Base-by-base conservation (phyloP, 2,797 vertebrate species). In the Nothura maculosa region DNA sequence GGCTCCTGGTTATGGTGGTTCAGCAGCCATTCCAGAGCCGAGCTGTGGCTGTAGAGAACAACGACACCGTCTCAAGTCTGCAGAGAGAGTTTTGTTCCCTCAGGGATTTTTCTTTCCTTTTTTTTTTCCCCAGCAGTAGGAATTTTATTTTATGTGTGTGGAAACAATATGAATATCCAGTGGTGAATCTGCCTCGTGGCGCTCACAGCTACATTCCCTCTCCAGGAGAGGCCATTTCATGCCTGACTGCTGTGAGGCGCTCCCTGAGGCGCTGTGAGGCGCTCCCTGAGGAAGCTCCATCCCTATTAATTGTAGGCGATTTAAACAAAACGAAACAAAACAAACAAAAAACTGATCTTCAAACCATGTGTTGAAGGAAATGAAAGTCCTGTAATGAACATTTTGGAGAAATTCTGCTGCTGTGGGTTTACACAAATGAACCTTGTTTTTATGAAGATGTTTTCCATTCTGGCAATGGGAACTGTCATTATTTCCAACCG, bases 351-450 rank as follows among this genome's bases (percentile, higher is more conserved):
- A 34, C 25, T 66, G 73, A 12, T 47, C 70, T 22, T 57, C 62
- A 77, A 70, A 34, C 10, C 42, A 24, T 1, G 9, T 27, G 32
- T 30, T 76, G 27, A 83, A 74, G 61, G 82, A 57, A 79, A 72
- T 48, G 47, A 48, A 48, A 24, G 22, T 24, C 22, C 47, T 3
- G 2, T 64, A 70, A 57, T 42, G 11, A 74, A 81, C 57, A 8
- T 42, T 61, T 70, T 42, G 50, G 28, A 60, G 47, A 73, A 90
- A 85, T 84, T 81, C 70, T 89, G 25, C n/a, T 16, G 48, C 45
- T 34, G 30, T 15, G 38, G 30, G 30, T 73, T 83, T 70, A 81
- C 60, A 36, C 15, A 91, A 24, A 60, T 36, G 18, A 70, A 36
- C 11, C 3, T 30, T 50, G 40, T 66, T 38, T 58, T 2, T 60